Percentiles rank a stretch among this genome's conserved stretches.
Conservation (phyloP, 2,888 invertebrate genomes). For the Aelia acuminata region DNA sequence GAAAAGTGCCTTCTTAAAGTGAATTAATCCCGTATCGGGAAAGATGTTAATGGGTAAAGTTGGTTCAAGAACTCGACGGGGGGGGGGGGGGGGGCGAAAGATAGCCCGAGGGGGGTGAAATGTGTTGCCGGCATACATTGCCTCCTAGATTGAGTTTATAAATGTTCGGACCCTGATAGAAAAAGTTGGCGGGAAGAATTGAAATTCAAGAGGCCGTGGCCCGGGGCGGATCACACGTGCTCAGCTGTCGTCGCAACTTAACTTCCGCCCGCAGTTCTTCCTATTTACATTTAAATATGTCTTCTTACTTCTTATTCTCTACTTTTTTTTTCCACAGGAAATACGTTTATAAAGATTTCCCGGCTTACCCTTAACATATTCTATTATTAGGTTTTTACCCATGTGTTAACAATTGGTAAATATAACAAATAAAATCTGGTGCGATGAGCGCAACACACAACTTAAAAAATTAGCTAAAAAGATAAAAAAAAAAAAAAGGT, state of each 20-base stretch:
- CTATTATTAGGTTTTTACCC: neutral
- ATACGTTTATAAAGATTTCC: neutral
- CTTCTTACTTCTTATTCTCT: neutral
- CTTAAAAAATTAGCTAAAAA: too few relatives aligned
- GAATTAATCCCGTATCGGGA: conserved; percentile 42
- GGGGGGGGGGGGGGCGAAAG: neutral
- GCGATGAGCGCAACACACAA: too few relatives aligned
- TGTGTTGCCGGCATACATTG: conserved; percentile 46
- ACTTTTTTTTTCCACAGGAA: neutral
- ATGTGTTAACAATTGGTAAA: too few relatives aligned
- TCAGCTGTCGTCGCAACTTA: conserved; percentile 1
- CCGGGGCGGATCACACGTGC: conserved; percentile 43
- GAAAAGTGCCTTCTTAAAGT: conserved; percentile 13
- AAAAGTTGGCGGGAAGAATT: conserved; percentile 49
- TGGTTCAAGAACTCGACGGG: neutral
- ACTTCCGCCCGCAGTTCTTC: neutral
- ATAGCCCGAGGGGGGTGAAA: conserved; percentile 37
- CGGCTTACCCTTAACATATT: neutral
- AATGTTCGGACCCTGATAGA: conserved; percentile 45
- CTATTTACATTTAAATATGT: conserved; percentile 42
- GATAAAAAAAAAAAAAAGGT: too few relatives aligned
- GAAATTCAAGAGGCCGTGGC: conserved; percentile 52
- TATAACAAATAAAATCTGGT: too few relatives aligned
- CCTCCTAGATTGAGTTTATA: conserved; percentile 57
- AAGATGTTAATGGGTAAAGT: conserved; percentile 45